Base-by-base conservation (phyloP, 2,888 invertebrate species). In the Aleiodes testaceus region DNA sequence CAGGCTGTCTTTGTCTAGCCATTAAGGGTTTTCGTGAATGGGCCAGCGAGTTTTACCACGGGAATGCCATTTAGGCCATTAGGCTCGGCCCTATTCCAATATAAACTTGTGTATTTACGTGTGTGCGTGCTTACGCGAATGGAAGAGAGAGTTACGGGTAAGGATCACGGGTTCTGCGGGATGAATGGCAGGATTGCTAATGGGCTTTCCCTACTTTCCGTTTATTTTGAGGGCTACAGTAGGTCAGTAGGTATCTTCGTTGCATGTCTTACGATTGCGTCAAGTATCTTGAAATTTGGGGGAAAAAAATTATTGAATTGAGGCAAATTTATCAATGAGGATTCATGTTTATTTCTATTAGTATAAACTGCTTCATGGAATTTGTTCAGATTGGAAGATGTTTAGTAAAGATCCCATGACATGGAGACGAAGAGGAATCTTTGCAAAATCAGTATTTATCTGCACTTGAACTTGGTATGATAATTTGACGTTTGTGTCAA, bases 21-120 rank as follows among this genome's bases (percentile, higher is more conserved):
- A 76, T 76, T 63, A 75, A 68, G 66, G 72, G 71, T 55, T 30
- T 73, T 81, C 79, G 79, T 82, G 82, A 82, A 82, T 82, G 81
- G 77, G 78, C 78, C 75, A 77, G 77, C 77, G 69, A 77, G 75
- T 68, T 66, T 77, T 78, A 79, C 65, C 73, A 77, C 68, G 42
- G 55, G 66, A 69, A 49, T 73, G 76, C 79, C 77, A 80, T 80
- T 79, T 47, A 79, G 78, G 74, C 79, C 79, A 79, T 80, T 82
- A 79, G 79, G 74, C 73, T 63, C 50, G 76, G 70, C 42, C 53
- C 74, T 74, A 61, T 69, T 66, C 68, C 67, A 55, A 49, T 65
- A 61, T 55, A 69, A 67, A 73, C 73, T 73, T 73, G 75, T 55
- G 74, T 66, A 45, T 74, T 76, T 75, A 75, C 72, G 66, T 72